Conservation (phyloP, 2,797 vertebrate genomes). For the Dendrocincla fuliginosa region DNA sequence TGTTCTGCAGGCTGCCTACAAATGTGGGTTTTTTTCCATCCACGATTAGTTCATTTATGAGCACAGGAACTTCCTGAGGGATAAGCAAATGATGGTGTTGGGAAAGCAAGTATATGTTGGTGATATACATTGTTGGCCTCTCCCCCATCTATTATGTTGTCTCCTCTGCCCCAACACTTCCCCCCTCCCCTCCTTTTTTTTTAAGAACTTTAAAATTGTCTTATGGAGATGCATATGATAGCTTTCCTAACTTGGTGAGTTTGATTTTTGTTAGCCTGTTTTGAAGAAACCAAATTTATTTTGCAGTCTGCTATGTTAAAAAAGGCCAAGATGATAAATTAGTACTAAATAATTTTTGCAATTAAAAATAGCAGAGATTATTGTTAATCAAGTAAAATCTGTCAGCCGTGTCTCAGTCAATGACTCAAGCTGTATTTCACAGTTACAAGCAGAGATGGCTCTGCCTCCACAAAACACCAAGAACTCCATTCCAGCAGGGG, state of each 20-base stretch:
- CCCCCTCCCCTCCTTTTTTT: background rate
- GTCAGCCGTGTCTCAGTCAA: background rate
- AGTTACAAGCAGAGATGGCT: background rate
- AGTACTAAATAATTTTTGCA: background rate
- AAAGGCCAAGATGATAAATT: background rate
- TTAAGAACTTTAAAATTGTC: background rate
- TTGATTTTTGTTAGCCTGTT: background rate
- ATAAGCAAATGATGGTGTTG: background rate
- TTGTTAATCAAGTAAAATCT: background rate
- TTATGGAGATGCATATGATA: background rate
- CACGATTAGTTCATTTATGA: background rate
- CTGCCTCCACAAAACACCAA: background rate
- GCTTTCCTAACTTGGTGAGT: background rate
- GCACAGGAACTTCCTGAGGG: background rate
- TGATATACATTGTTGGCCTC: background rate
- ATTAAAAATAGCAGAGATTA: background rate
- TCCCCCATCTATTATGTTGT: background rate
- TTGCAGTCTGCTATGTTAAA: background rate
- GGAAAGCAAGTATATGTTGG: background rate
- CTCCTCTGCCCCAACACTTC: fast-evolving
- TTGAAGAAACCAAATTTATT: background rate
- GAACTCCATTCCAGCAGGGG: background rate
- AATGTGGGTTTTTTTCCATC: fast-evolving
- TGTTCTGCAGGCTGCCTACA: background rate
- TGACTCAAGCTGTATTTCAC: background rate